Evolutionary conservation across 2,888 invertebrate genomes (phyloP).

Genomic region (Alitta virens): DNA sequence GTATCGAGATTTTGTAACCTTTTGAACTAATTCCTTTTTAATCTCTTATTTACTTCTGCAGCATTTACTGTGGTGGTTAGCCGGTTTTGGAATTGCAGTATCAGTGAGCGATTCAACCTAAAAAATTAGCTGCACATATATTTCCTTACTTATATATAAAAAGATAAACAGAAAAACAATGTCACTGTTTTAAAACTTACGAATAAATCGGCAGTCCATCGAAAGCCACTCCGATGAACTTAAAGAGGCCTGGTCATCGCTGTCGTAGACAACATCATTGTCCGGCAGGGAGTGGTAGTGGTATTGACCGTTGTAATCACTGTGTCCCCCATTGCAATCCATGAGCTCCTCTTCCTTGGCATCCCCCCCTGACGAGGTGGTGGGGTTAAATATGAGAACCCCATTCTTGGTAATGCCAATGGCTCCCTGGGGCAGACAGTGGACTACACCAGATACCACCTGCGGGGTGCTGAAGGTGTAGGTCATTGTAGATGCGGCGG

Average conservation of each 20-base stretch:
- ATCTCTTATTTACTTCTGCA: no score
- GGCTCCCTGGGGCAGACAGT: neutral
- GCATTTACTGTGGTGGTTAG: no score
- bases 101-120: no score
- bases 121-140: no score
- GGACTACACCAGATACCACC: no score
- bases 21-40: no score
- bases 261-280: neutral
- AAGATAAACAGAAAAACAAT: no score
- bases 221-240: slow-evolving; percentile 1
- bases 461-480: no score
- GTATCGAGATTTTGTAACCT: no score
- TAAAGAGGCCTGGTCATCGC: neutral
- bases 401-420: neutral
- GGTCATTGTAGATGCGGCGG: no score
- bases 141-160: no score
- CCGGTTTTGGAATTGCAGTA: no score
- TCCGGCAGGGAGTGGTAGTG: neutral
- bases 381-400: neutral
- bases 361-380: neutral
- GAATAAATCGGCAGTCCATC: neutral
- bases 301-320: neutral
- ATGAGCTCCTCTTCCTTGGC: neutral
- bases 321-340: slow-evolving; percentile 1
- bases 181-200: neutral